phyloP scores from a whole-genome alignment of 2,888 invertebrate genomes.

The Nasonovia ribisnigri region DNA sequence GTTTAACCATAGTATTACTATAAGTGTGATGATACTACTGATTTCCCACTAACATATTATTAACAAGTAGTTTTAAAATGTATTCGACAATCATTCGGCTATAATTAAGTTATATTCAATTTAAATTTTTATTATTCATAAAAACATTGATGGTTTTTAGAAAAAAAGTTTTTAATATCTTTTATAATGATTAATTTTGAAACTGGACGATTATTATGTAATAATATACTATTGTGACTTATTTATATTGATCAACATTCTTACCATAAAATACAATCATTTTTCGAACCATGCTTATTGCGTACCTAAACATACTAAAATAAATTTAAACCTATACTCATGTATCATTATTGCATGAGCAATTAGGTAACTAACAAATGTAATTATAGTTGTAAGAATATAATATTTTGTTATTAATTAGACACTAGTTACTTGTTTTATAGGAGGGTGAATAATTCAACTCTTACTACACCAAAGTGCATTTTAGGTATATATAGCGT shows the following conservation, averaged over 20 bases:
- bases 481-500: conserved; percentile 9
- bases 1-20: neutral
- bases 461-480: conserved; percentile 26
- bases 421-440: neutral
- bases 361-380: neutral
- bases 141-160: neutral
- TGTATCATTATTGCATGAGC: neutral
- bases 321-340: neutral
- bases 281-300: neutral
- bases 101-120: too few relatives aligned
- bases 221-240: neutral
- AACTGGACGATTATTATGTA: neutral
- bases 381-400: neutral
- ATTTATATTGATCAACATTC: neutral
- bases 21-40: neutral
- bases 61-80: neutral
- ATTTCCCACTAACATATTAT: neutral
- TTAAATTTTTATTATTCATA: too few relatives aligned
- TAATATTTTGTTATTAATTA: conserved; percentile 20
- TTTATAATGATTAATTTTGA: neutral
- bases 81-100: neutral
- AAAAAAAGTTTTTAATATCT: neutral
- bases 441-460: neutral
- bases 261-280: neutral
- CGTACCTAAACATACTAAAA: neutral